Evolutionary conservation across 2,797 vertebrate genomes (phyloP).

Genomic region (Mycteria americana): DNA sequence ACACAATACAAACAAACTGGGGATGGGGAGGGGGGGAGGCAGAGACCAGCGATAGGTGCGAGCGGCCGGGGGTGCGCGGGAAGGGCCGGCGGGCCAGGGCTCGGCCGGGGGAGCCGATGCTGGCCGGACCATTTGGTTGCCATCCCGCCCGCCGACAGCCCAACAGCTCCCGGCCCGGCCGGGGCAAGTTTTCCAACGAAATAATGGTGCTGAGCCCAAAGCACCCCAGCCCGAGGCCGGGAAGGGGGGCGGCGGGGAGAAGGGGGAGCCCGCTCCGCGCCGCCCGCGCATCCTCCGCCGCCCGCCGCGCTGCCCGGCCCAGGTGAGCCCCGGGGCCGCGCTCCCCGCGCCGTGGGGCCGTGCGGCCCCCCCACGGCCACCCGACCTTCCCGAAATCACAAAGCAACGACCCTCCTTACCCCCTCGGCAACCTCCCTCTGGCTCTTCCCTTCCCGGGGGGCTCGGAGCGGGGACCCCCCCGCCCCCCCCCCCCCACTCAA

Average conservation of each 20-base stretch:
- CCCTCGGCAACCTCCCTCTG: no score
- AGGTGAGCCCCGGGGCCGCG: not conserved
- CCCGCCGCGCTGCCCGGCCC: not conserved
- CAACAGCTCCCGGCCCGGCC: not conserved
- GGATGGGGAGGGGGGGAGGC: not conserved
- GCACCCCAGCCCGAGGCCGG: no score
- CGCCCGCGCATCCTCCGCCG: not conserved
- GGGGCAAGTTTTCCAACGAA: not conserved
- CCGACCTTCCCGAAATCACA: not conserved
- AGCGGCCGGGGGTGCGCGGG: not conserved
- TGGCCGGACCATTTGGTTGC: constrained; percentile 11
- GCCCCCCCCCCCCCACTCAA: not conserved
- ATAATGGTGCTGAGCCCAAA: not conserved
- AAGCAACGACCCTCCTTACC: not conserved
- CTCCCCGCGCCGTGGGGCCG: not conserved
- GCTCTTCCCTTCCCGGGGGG: not conserved
- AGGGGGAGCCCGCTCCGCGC: not conserved
- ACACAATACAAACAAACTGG: constrained; percentile 76
- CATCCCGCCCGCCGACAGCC: not conserved
- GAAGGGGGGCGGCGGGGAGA: not conserved
- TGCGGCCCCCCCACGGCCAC: not conserved
- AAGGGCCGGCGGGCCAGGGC: not conserved
- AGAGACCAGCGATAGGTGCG: not conserved
- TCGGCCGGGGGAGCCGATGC: not conserved
- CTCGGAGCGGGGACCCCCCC: not conserved